Evolutionary conservation across 2,797 vertebrate genomes (phyloP).

Genomic region (Poeciliopsis presidionis): DNA sequence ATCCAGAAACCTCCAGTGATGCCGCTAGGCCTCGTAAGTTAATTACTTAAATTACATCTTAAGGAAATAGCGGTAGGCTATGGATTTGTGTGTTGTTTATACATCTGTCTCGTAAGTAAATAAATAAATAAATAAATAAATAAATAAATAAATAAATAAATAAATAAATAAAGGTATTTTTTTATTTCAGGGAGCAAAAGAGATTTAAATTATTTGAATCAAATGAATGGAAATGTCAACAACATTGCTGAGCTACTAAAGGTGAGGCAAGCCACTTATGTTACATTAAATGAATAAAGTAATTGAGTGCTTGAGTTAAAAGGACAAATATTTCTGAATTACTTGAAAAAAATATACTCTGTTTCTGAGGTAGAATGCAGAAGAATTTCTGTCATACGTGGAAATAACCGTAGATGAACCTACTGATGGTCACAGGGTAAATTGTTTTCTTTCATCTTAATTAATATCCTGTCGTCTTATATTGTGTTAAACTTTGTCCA

Average conservation of each 20-base stretch:
- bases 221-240: accelerated
- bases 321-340: neutral
- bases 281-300: neutral
- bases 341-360: conserved; percentile 12
- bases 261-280: conserved; percentile 46
- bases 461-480: neutral
- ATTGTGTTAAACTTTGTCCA: neutral
- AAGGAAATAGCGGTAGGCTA: neutral
- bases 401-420: conserved; percentile 43
- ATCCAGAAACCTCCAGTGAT: neutral
- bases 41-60: neutral
- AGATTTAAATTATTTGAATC: accelerated
- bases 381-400: conserved; percentile 22
- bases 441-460: conserved; percentile 5
- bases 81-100: neutral
- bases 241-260: accelerated
- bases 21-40: conserved; percentile 55
- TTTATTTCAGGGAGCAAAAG: conserved; percentile 56
- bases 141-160: neutral
- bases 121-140: neutral
- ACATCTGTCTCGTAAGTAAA: neutral
- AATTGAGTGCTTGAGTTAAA: neutral
- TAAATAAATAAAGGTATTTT: conserved; percentile 1
- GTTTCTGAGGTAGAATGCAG: conserved; percentile 47
- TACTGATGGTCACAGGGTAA: conserved; percentile 23